Base-by-base conservation (phyloP, 2,797 vertebrate species). In the Crenichthys baileyi region DNA sequence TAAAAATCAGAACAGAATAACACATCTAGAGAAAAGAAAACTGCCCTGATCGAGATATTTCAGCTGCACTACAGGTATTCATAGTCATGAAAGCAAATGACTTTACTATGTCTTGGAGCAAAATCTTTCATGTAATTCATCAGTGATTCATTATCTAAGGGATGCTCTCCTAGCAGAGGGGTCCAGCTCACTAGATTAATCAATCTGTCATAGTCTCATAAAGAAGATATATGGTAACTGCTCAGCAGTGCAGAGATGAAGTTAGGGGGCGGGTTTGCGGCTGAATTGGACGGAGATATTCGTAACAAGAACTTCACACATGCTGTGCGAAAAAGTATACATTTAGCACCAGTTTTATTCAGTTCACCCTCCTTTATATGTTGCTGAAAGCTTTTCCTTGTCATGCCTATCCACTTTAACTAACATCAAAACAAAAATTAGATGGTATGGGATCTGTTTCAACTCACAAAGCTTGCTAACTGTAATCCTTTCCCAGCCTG, bases 121-220 rank as follows among this genome's bases (percentile, higher is more conserved):
- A 87, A 93, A 94, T 94, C 87, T 90, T 93, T 90, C 78, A 83
- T 84, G 88, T 90, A 90, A 91, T 95, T 93, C 78, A 91, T 95
- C 91, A 90, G 90, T 90, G 87, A 94, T 93, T 94, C 90, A 94
- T 95, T 94, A 95, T 94, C 93, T 91, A 80, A 79, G 83, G 86
- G 93, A 90, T 90, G 87, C 90, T 91, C 89, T 90, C 75, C 77
- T 85, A 77, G 87, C 91, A 86, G 84, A 85, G 90, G 88, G 90
- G 91, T 92, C 90, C 78, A 90, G 89, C 90, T 91, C 88, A 92
- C 87, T 89, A 91, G 92, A 95, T 95, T 93, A 94, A 95, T 95
- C 93, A 93, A 89, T 92, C 92, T 94, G 93, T 95, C 94, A 93
- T 81, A 72, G 74, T 90, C 90, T 81, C 85, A 90, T 94, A 90